Evolutionary conservation across 30 jellyfish, hydroid and myxozoan species (phyloP), one percentile per base, ranked within the genome.

Genomic region (Turritopsis rubra): DNA sequence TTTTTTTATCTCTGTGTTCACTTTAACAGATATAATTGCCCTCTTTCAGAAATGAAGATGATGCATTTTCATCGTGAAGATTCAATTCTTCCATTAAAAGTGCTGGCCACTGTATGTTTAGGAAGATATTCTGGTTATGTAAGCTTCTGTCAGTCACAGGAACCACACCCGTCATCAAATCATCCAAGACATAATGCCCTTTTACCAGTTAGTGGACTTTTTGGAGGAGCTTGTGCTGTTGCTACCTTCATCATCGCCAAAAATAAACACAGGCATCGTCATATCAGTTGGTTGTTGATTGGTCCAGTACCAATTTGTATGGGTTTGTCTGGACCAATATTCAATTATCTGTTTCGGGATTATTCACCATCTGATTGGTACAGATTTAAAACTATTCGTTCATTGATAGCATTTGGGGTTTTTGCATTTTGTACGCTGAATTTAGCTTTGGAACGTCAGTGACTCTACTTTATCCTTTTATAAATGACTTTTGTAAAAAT

Each of bases 321-420:
- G 82, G 52, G 54, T 1, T 31, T 74, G 53, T 74, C 82, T 74
- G 54, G 41, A 74, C 82, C 82, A 0, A 21, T 74, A 9, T n/a
- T 30, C 23, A 29, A 29, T 21, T 74, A 74, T 29, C 54, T 4
- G 24, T 74, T 23, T 0, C 82, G 82, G 28, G 21, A 74, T 74
- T 26, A 17, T 74, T 74, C 82, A 1, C 65, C 28, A 74, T 26
- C 82, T 7, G 82, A 74, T 21, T 74, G 82, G 82, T 74, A 74
- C 31, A 74, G 17, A 74, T 23, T 74, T 74, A 74, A 74, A 74
- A 74, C n/a, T 26, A 16, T 74, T 26, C 53, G 82, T 16, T 74
- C 82, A 23, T 4, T 74, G 82, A 21, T 74, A 22, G 82, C 82
- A 74, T 74, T 74, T 23, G 82, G 65, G 7, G 82, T 74, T 74